Conservation (phyloP, 2,888 invertebrate species). For the Tetragnatha montana region DNA sequence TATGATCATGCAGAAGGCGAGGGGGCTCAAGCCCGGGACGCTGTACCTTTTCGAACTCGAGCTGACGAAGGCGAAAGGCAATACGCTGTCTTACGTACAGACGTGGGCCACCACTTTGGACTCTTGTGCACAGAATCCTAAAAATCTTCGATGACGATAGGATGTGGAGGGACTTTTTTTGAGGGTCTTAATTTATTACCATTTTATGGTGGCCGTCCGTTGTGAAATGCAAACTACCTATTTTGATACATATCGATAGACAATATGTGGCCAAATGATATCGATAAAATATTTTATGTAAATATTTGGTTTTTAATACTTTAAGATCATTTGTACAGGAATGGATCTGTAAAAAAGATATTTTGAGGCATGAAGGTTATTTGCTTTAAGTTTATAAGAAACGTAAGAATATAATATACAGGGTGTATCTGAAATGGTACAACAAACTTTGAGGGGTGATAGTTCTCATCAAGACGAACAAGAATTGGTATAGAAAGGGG, state of each 20-base stretch:
- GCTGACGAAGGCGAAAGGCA: conserved; percentile 74
- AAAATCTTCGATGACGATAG: background rate
- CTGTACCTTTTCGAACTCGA: conserved; percentile 75
- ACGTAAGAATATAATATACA: background rate
- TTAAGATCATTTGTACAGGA: background rate
- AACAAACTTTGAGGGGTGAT: too few relatives aligned
- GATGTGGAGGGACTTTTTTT: background rate
- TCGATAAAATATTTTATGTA: conserved; percentile 4
- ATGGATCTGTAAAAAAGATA: background rate
- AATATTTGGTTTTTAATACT: background rate
- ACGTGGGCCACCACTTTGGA: conserved; percentile 74
- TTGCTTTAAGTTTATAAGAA: background rate
- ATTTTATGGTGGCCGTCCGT: background rate
- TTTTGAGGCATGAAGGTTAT: background rate
- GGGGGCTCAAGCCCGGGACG: conserved; percentile 74
- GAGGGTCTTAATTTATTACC: background rate
- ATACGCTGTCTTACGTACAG: conserved; percentile 74
- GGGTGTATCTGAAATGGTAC: background rate
- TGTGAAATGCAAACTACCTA: background rate
- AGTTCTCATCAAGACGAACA: too few relatives aligned
- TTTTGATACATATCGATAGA: background rate
- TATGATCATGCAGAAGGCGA: conserved; percentile 74
- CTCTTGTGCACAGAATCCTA: conserved; percentile 28
- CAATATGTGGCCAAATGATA: conserved; percentile 3
- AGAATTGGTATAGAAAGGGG: too few relatives aligned